Evolutionary conservation across 2,888 invertebrate genomes (phyloP).

Genomic region (Belgica antarctica): DNA sequence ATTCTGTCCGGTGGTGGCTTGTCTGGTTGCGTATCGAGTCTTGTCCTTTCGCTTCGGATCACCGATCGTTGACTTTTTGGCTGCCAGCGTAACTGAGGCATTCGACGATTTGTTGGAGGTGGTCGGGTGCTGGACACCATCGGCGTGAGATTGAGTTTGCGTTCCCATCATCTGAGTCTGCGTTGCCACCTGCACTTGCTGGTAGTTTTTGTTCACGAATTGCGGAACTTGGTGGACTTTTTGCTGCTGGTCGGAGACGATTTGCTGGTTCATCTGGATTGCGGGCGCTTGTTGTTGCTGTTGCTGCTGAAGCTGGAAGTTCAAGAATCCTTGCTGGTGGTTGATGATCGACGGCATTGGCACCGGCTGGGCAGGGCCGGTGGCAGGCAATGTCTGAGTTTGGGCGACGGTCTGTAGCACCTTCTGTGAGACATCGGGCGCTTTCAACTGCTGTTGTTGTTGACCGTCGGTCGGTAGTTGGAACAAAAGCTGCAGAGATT

Average conservation of each 20-base stretch:
- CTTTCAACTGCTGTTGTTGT: slow-evolving; percentile 46
- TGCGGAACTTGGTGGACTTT: slow-evolving; percentile 49
- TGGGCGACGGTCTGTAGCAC: slow-evolving; percentile 35
- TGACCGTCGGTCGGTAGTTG: slow-evolving; percentile 51
- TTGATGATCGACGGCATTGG: slow-evolving; percentile 18
- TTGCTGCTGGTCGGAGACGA: slow-evolving; percentile 50
- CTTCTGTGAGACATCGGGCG: slow-evolving; percentile 22
- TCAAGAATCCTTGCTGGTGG: slow-evolving; percentile 12
- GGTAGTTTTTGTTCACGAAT: slow-evolving; percentile 52
- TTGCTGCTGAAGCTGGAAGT: slow-evolving; percentile 50
- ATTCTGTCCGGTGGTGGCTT: slow-evolving; percentile 52
- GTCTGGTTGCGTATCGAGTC: slow-evolving; percentile 51
- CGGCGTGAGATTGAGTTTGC: slow-evolving; percentile 46
- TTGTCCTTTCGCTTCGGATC: slow-evolving; percentile 54
- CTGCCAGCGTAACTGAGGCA: background rate
- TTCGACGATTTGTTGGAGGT: slow-evolving; percentile 26
- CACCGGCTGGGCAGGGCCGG: slow-evolving; percentile 3
- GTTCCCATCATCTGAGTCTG: slow-evolving; percentile 57
- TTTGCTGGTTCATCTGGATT: slow-evolving; percentile 47
- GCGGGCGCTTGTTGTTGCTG: slow-evolving; percentile 50
- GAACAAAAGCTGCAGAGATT: slow-evolving; percentile 53
- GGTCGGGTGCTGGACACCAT: slow-evolving; percentile 3
- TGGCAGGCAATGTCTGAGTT: slow-evolving; percentile 32
- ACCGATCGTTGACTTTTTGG: background rate
- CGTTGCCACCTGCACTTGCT: slow-evolving; percentile 64